Evolutionary conservation across 2,113 vertebrate species (phyloP).

Genomic region (Trogon melanurus): DNA sequence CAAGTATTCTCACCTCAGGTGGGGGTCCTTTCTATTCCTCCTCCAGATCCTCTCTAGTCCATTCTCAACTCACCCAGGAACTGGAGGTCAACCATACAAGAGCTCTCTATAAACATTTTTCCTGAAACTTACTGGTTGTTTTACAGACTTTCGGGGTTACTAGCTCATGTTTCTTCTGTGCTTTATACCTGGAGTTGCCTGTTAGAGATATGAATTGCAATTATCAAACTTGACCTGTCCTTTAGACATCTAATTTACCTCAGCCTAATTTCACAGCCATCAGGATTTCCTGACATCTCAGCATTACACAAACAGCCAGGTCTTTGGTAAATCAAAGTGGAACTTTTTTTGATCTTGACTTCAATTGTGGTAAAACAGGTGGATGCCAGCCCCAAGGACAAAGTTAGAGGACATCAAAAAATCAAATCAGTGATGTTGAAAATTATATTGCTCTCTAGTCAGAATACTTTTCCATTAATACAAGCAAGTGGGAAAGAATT

Average conservation of each 20-base stretch:
- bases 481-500: background rate
- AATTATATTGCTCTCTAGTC: background rate
- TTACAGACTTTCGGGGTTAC: background rate
- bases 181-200: background rate
- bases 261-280: background rate
- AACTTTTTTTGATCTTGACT: background rate
- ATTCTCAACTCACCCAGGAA: background rate
- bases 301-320: background rate
- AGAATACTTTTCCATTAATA: background rate
- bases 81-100: background rate
- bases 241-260: background rate
- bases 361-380: background rate
- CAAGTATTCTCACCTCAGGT: background rate
- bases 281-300: background rate
- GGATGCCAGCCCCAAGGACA: background rate
- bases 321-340: background rate
- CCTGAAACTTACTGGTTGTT: background rate
- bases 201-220: background rate
- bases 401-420: background rate
- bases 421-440: fast-evolving
- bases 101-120: background rate
- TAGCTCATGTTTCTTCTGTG: background rate
- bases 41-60: background rate
- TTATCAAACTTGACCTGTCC: background rate
- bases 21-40: background rate